Conservation (phyloP, 2,797 vertebrate species). For the Vespertilio murinus region DNA sequence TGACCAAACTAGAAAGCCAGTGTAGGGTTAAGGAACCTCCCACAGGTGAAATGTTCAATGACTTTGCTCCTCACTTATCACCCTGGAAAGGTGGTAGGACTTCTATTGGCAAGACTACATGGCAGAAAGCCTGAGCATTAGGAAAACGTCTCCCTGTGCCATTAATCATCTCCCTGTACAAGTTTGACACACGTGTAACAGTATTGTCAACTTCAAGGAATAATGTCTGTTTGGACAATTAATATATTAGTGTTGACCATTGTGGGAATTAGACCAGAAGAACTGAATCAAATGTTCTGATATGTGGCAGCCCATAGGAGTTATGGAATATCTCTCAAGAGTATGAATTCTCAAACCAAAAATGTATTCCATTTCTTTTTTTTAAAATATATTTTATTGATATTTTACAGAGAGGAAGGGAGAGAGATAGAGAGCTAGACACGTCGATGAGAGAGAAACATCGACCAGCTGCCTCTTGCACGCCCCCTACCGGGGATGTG, state of each 20-base stretch:
- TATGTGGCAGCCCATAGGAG: accelerated
- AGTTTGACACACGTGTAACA: not conserved
- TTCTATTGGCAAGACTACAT: not conserved
- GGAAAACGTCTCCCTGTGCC: not conserved
- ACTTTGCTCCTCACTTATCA: not conserved
- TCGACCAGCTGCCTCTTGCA: too few species aligned
- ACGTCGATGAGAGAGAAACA: too few species aligned
- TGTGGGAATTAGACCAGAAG: not conserved
- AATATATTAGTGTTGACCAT: not conserved
- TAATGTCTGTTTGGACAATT: not conserved
- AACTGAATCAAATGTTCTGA: not conserved
- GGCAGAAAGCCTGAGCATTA: not conserved
- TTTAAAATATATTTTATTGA: too few species aligned
- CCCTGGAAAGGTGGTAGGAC: not conserved
- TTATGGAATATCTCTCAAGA: not conserved
- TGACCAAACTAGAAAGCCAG: not conserved
- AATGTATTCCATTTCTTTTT: not conserved
- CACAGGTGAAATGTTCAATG: not conserved
- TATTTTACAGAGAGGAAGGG: too few species aligned
- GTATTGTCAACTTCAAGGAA: not conserved
- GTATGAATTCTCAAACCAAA: not conserved
- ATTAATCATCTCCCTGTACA: not conserved
- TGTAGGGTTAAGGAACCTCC: not conserved
- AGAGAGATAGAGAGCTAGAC: too few species aligned
- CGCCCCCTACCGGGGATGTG: too few species aligned